phyloP scores from a whole-genome alignment of 2,113 vertebrate species.

The Cichladusa arquata region DNA sequence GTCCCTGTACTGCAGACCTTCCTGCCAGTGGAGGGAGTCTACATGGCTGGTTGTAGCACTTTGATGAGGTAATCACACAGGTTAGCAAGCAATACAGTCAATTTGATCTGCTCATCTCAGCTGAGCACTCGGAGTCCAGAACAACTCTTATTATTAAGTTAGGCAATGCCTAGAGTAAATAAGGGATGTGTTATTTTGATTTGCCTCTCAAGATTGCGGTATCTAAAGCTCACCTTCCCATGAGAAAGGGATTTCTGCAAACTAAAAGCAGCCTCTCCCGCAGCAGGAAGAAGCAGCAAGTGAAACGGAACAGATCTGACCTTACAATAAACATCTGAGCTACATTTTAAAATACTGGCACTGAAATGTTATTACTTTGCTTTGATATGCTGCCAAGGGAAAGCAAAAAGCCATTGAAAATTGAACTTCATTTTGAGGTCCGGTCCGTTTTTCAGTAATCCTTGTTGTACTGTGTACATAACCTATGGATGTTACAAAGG shows the following conservation, averaged over 20 bases:
- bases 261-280: not conserved
- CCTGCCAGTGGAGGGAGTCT: not conserved
- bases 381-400: slow-evolving; percentile 38
- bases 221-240: not conserved
- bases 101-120: not conserved
- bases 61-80: not conserved
- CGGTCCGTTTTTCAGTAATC: not conserved
- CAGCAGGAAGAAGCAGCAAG: not conserved
- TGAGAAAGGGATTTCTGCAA: not conserved
- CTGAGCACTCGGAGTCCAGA: fast-evolving
- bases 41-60: not conserved
- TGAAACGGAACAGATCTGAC: slow-evolving; percentile 16
- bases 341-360: slow-evolving; percentile 30
- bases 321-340: slow-evolving; percentile 27
- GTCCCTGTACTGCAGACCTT: not conserved
- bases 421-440: not conserved
- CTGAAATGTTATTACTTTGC: not conserved
- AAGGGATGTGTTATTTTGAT: not conserved
- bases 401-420: slow-evolving; percentile 2
- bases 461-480: not conserved
- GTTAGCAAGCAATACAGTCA: not conserved
- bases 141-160: not conserved
- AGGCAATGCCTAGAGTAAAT: not conserved
- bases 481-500: not conserved
- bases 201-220: not conserved